Conservation (phyloP, 1,140 invertebrate species). For the Drosophila sturtevanti region DNA sequence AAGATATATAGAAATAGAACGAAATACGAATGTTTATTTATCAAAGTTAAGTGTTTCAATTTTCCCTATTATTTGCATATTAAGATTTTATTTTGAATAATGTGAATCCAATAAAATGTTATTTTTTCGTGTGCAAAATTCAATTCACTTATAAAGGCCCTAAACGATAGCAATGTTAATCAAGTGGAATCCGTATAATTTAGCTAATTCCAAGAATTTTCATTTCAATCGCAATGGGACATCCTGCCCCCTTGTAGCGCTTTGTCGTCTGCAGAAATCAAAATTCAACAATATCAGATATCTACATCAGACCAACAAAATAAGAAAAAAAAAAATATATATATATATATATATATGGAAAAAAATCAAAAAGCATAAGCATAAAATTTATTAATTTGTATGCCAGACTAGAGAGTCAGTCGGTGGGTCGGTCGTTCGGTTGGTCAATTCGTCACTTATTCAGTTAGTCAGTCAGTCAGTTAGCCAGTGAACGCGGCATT, state of each 20-base stretch:
- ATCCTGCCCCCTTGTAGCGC: slow-evolving; percentile 3
- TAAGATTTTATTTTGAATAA: no score
- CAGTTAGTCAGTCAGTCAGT: neutral
- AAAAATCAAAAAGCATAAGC: slow-evolving; percentile 35
- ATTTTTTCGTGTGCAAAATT: no score
- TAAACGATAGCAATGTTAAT: neutral
- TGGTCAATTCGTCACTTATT: slow-evolving; percentile 8
- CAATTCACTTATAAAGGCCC: neutral
- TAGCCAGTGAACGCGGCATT: slow-evolving; percentile 7
- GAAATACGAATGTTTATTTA: no score
- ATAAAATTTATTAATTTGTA: slow-evolving; percentile 74
- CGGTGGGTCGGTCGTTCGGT: slow-evolving; percentile 20
- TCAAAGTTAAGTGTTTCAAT: no score
- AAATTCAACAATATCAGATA: slow-evolving; percentile 4
- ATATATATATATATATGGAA: neutral
- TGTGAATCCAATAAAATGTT: no score
- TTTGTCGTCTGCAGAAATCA: slow-evolving; percentile 5
- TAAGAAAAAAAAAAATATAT: slow-evolving; percentile 20
- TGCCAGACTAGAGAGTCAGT: slow-evolving; percentile 58
- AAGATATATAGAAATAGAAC: no score
- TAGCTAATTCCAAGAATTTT: neutral
- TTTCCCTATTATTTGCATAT: no score
- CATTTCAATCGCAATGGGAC: neutral
- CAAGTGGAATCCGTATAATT: neutral
- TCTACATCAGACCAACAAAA: slow-evolving; percentile 10